These are phyloP conservation scores for Danionella dracula DNA, from an alignment of 2,797 vertebrate genomes.

Conservation along the genomic window DNA sequence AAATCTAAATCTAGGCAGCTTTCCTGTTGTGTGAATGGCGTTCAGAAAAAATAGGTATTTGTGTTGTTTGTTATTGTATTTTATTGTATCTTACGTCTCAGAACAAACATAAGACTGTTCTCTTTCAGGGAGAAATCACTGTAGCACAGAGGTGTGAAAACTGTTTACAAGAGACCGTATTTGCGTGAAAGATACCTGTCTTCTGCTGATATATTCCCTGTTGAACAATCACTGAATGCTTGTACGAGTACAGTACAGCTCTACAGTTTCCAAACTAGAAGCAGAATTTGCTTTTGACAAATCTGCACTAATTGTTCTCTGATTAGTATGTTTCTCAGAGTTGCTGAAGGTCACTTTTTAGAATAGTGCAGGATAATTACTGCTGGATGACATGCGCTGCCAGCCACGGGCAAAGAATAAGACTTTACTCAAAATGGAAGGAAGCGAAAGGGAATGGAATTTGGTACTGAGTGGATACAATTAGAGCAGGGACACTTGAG, in stretches of 20 bases:
- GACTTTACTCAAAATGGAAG: slow-evolving; percentile 29
- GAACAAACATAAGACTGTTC: neutral
- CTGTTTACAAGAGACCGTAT: neutral
- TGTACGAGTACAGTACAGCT: neutral
- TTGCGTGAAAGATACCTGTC: slow-evolving; percentile 1
- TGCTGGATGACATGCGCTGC: slow-evolving; percentile 28
- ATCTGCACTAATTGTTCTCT: slow-evolving; percentile 27
- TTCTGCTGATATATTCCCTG: neutral
- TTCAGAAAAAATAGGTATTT: too few species aligned
- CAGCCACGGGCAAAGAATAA: slow-evolving; percentile 17
- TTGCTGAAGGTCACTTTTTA: slow-evolving; percentile 24
- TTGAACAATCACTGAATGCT: neutral
- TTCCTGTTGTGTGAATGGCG: too few species aligned
- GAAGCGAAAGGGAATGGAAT: slow-evolving; percentile 21
- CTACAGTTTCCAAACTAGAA: too few species aligned
- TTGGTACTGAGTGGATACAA: slow-evolving; percentile 15
- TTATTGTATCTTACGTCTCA: neutral
- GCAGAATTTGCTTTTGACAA: slow-evolving; percentile 17
- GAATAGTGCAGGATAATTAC: slow-evolving; percentile 30
- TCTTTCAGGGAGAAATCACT: neutral
- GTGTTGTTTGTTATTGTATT: neutral
- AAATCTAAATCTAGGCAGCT: too few species aligned
- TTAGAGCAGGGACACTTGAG: slow-evolving; percentile 10
- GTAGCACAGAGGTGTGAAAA: neutral
- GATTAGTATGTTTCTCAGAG: slow-evolving; percentile 29